Evolutionary conservation across 2,888 invertebrate genomes (phyloP).

Genomic region (Apoda limacodes): DNA sequence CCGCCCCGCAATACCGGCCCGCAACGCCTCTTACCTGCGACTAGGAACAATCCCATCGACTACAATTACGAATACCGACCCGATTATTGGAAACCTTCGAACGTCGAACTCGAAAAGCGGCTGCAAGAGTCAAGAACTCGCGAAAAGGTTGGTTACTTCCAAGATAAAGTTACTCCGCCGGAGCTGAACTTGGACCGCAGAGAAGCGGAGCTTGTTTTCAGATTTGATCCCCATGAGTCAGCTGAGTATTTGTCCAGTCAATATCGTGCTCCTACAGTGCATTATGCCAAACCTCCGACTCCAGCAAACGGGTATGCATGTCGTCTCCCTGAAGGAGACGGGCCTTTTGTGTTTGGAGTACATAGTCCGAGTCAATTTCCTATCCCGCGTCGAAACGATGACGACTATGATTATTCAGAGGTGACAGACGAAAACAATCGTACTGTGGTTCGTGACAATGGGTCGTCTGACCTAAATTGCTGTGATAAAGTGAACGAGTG

Average conservation of each 20-base stretch:
- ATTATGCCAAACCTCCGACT: slow-evolving; percentile 55
- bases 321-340: slow-evolving; percentile 59
- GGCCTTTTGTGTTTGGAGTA: slow-evolving; percentile 73
- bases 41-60: slow-evolving; percentile 37
- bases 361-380: slow-evolving; percentile 67
- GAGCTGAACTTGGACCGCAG: slow-evolving; percentile 55
- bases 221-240: slow-evolving; percentile 58
- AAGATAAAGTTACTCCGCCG: slow-evolving; percentile 55
- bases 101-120: slow-evolving; percentile 58
- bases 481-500: slow-evolving; percentile 69
- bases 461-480: slow-evolving; percentile 54
- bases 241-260: slow-evolving; percentile 55
- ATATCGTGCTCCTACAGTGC: slow-evolving; percentile 52
- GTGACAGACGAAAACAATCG: slow-evolving; percentile 52
- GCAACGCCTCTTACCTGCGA: slow-evolving; percentile 44
- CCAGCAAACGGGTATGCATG: slow-evolving; percentile 53
- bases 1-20: slow-evolving; percentile 55
- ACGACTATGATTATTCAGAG: slow-evolving; percentile 63
- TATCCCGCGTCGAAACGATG: slow-evolving; percentile 44
- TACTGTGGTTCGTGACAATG: slow-evolving; percentile 52
- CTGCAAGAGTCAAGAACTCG: slow-evolving; percentile 52
- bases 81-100: slow-evolving; percentile 61
- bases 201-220: slow-evolving; percentile 60
- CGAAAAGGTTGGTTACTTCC: slow-evolving; percentile 62
- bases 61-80: slow-evolving; percentile 46